These are phyloP conservation scores for Salvelinus namaycush DNA, from an alignment of 2,113 vertebrate genomes.

Conservation along the genomic window DNA sequence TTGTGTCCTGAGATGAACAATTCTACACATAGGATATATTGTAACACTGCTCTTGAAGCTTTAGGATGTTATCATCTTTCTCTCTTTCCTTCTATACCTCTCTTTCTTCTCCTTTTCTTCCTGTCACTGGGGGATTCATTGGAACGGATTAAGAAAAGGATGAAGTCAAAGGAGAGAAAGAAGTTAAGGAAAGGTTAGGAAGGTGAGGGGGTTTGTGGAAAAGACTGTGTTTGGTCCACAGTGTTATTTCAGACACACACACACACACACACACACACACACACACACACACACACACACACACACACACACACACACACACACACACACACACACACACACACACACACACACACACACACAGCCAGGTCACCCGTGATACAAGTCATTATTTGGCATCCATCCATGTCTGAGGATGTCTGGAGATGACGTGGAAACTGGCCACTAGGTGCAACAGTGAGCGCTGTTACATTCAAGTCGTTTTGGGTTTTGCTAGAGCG, in stretches of 20 bases:
- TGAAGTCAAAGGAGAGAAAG: slow-evolving; percentile 41
- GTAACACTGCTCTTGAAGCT: slow-evolving; percentile 63
- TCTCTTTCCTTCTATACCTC: slow-evolving; percentile 32
- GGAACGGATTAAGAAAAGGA: slow-evolving; percentile 41
- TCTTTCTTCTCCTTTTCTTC: slow-evolving; percentile 15
- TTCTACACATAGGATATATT: slow-evolving; percentile 66
- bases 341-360: slow-evolving; percentile 19
- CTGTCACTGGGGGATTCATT: slow-evolving; percentile 66
- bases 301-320: slow-evolving; percentile 38
- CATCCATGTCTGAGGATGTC: no score
- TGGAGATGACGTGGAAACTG: no score
- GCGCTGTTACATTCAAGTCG: no score
- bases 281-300: slow-evolving; percentile 27
- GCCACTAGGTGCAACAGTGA: no score
- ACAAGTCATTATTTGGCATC: no score
- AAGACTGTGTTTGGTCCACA: slow-evolving; percentile 39
- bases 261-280: slow-evolving; percentile 65
- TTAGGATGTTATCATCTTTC: slow-evolving; percentile 64
- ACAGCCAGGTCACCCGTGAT: no score
- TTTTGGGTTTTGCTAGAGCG: no score
- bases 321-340: slow-evolving; percentile 37
- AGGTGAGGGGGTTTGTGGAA: slow-evolving; percentile 35
- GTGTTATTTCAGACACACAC: slow-evolving; percentile 53
- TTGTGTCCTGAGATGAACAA: slow-evolving; percentile 73
- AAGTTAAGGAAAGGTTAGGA: slow-evolving; percentile 46